These are phyloP conservation scores for Apodemus sylvaticus DNA, from an alignment of 2,113 vertebrate species.

Conservation along the genomic window DNA sequence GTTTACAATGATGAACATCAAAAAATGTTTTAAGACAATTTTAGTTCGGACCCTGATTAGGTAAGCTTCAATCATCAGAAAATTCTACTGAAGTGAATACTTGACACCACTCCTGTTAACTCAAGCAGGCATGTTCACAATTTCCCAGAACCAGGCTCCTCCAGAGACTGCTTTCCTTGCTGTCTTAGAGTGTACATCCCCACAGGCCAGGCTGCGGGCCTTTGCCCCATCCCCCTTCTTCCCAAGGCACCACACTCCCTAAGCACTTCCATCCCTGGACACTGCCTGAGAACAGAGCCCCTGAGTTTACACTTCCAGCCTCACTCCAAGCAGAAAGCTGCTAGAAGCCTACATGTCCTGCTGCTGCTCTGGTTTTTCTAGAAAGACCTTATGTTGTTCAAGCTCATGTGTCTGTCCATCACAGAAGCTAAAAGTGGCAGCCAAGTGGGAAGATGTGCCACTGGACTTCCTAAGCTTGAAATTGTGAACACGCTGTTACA, in stretches of 20 bases:
- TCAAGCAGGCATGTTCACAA: not conserved
- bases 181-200: not conserved
- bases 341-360: not conserved
- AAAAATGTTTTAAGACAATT: slow-evolving; percentile 20
- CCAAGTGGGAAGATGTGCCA: not conserved
- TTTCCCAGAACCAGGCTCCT: slow-evolving; percentile 1
- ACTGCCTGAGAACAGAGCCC: not conserved
- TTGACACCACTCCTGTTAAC: not conserved
- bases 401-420: not conserved
- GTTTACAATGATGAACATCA: not conserved
- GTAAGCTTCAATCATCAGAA: slow-evolving; percentile 28
- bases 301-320: not conserved
- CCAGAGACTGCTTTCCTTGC: not conserved
- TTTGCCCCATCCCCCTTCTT: not conserved
- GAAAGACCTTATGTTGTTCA: not conserved
- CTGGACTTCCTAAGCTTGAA: not conserved
- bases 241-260: too few relatives aligned
- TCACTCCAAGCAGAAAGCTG: not conserved
- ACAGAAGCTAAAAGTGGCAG: not conserved
- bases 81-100: not conserved
- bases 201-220: too few relatives aligned
- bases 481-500: not conserved
- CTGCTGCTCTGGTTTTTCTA: not conserved
- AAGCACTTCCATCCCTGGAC: not conserved
- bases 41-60: slow-evolving; percentile 2